Conservation (phyloP, 2,797 vertebrate genomes). For the Benthosema pterotum region DNA sequence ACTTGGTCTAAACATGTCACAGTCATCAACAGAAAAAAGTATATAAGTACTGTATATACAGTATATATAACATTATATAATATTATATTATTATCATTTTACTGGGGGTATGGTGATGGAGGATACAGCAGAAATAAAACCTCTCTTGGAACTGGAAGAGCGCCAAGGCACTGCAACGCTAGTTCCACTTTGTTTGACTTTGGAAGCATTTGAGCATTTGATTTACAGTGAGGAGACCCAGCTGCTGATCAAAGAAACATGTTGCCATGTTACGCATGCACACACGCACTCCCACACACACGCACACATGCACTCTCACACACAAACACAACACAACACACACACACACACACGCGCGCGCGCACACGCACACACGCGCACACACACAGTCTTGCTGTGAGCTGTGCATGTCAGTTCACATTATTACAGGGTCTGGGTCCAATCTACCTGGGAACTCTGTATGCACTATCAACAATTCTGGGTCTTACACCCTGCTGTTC, state of each 20-base stretch:
- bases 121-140: constrained; percentile 72
- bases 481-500: constrained; percentile 36
- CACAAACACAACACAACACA: too few relatives aligned
- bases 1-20: constrained; percentile 72
- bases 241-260: constrained; percentile 70
- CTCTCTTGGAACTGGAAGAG: constrained; percentile 58
- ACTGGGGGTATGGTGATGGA: constrained; percentile 60
- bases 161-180: constrained; percentile 66
- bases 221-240: constrained; percentile 71
- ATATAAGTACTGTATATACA: constrained; percentile 42
- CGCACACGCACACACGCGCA: constrained; percentile 14
- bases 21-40: too few relatives aligned
- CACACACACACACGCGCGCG: too few relatives aligned
- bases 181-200: constrained; percentile 80
- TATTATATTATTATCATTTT: background rate
- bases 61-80: too few relatives aligned
- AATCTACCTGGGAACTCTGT: constrained; percentile 14
- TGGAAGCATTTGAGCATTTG: constrained; percentile 77
- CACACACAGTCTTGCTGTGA: constrained; percentile 38
- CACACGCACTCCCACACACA: too few relatives aligned
- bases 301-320: too few relatives aligned
- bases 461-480: constrained; percentile 21
- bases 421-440: constrained; percentile 48
- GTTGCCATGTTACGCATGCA: constrained; percentile 15
- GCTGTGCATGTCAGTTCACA: constrained; percentile 31